phyloP scores from a whole-genome alignment of 2,888 invertebrate species.

The Tribolium freemani region DNA sequence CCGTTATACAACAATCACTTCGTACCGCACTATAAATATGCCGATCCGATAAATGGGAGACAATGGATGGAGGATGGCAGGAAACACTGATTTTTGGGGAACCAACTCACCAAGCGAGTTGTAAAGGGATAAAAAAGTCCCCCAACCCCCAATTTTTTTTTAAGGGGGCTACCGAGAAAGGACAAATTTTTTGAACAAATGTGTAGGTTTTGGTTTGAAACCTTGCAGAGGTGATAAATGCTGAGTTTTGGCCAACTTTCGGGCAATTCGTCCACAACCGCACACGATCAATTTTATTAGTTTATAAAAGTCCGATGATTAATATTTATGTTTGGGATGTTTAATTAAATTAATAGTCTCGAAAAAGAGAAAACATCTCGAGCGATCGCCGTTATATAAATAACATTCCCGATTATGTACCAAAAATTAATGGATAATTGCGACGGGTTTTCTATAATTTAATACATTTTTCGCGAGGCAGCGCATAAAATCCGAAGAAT shows the following conservation, averaged over 20 bases:
- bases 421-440: conserved; percentile 32
- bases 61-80: no score
- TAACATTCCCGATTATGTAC: conserved; percentile 25
- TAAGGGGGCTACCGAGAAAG: no score
- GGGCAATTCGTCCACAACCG: not conserved
- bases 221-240: not conserved
- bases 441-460: conserved; percentile 20
- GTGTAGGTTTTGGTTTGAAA: no score
- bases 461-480: not conserved
- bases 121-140: no score
- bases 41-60: conserved; percentile 26
- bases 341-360: conserved; percentile 33
- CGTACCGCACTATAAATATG: conserved; percentile 50
- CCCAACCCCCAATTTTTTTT: no score
- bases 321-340: conserved; percentile 26
- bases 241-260: not conserved
- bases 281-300: conserved; percentile 29
- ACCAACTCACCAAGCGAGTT: no score
- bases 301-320: conserved; percentile 33
- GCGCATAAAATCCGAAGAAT: conserved; percentile 23
- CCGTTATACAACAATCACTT: conserved; percentile 59
- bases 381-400: conserved; percentile 29
- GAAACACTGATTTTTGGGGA: no score
- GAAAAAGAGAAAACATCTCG: conserved; percentile 30
- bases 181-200: no score